These are phyloP conservation scores for Drepana falcataria DNA, from an alignment of 2,888 invertebrate genomes.

Conservation along the genomic window DNA sequence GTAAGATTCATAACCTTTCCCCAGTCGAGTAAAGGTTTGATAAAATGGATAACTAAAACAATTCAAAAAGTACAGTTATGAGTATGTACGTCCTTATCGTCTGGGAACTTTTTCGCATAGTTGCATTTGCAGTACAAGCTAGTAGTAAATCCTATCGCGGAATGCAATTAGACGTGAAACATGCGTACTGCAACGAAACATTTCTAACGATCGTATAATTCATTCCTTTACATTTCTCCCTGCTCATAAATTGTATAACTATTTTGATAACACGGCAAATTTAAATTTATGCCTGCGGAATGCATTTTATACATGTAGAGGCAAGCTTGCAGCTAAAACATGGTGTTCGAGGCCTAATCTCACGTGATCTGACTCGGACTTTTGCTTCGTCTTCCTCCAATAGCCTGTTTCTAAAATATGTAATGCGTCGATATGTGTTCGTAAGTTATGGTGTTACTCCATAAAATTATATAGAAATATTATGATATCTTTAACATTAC, in stretches of 20 bases:
- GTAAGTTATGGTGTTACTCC: too few species aligned
- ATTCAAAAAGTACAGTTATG: too few species aligned
- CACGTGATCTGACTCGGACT: conserved; percentile 55
- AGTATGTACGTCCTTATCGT: too few species aligned
- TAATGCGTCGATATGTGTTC: too few species aligned
- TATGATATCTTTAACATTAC: too few species aligned
- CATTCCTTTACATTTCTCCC: conserved; percentile 54
- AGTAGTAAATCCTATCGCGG: conserved; percentile 24
- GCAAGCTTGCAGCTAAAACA: conserved; percentile 57
- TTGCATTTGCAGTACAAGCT: background rate
- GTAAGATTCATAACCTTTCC: too few species aligned
- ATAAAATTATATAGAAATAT: too few species aligned
- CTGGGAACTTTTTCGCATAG: background rate
- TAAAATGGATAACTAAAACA: too few species aligned
- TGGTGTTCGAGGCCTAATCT: conserved; percentile 49
- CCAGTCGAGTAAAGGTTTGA: too few species aligned
- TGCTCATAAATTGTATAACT: conserved; percentile 65
- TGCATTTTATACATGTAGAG: conserved; percentile 65
- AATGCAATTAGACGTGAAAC: conserved; percentile 47
- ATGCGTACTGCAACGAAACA: conserved; percentile 40
- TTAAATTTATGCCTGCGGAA: conserved; percentile 68
- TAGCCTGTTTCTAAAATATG: conserved; percentile 17
- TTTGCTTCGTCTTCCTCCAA: conserved; percentile 29
- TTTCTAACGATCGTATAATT: conserved; percentile 47
- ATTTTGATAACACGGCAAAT: conserved; percentile 71